Evolutionary conservation across 2,113 vertebrate genomes (phyloP), one percentile per base, ranked within the genome.

Genomic region (Crotalus tigris): DNA sequence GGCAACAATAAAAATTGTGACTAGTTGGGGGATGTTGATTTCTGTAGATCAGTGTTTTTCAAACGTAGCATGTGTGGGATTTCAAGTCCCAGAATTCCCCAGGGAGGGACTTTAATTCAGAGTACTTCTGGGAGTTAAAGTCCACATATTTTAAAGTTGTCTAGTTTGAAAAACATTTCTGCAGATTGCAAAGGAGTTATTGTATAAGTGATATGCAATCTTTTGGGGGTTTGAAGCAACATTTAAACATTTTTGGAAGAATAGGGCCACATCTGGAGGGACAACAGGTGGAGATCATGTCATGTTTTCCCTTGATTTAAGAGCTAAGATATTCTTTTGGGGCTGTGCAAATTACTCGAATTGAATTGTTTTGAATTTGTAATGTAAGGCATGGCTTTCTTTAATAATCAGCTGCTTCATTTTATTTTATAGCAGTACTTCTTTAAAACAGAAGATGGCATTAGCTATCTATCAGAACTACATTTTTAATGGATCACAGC

Each of bases 361-460:
- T 9, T 81, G 17, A 39, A 81, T 81, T 8, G 17, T 81, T 81
- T 39, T 21, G 17, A 81, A 81, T 81, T 10, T 44, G 75, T 7
- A 81, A 81, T 15, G 57, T 26, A 29, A 92, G 53, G 93, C 90
- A 92, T 17, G 51, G 44, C 11, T 64, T 33, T 86, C 91, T n/a
- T 81, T 92, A 91, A 55, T 91, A 86, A 91, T 94, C 85, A 91
- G 85, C 90, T 94, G 33, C 85, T 86, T n/a, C 19, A 58, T 93
- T 54, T 86, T 8, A 26, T 94, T 3, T n/a, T 81, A 85, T 55
- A 93, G 95, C 94, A 96, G 91, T 95, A 26, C 96, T 93, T 57
- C 9, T 29, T 95, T 96, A 92, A 58, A 94, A 96, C 97, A 97
- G 96, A 85, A 98, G 97, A 97, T 97, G 97, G 97, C 94, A 95